Evolutionary conservation across 2,797 vertebrate species (phyloP).

Genomic region (Sparus aurata): DNA sequence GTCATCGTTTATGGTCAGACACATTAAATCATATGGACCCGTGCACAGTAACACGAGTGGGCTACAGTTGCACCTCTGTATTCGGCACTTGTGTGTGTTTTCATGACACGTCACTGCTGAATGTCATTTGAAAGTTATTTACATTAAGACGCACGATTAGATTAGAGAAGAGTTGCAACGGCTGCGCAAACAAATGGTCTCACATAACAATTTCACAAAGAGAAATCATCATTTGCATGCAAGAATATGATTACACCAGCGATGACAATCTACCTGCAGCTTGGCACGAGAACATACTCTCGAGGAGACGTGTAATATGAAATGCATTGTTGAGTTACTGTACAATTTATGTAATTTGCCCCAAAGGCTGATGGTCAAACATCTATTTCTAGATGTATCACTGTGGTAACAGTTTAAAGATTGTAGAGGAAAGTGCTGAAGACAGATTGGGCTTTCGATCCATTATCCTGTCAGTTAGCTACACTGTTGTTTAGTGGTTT

Average conservation of each 20-base stretch:
- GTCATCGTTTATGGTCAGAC: neutral
- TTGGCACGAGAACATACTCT: neutral
- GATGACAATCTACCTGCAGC: neutral
- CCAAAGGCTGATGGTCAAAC: neutral
- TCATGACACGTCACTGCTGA: neutral
- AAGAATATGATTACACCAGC: conserved; percentile 14
- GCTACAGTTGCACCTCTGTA: neutral
- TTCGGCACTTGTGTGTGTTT: neutral
- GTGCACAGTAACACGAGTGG: too few species aligned
- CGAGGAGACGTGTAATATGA: neutral
- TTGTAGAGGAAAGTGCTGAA: neutral
- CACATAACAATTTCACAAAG: neutral
- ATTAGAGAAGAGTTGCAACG: neutral
- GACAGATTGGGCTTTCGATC: too few species aligned
- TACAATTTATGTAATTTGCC: neutral
- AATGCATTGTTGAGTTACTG: neutral
- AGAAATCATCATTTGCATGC: conserved; percentile 29
- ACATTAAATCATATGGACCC: neutral
- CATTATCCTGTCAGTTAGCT: neutral
- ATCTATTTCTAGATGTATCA: neutral
- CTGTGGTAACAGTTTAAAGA: neutral
- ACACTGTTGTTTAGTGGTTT: neutral
- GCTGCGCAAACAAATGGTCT: conserved; percentile 1
- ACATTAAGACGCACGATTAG: conserved; percentile 27
- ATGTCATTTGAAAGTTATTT: conserved; percentile 38